Conservation (phyloP, 2,888 invertebrate species). For the Blastobasis lacticolella region DNA sequence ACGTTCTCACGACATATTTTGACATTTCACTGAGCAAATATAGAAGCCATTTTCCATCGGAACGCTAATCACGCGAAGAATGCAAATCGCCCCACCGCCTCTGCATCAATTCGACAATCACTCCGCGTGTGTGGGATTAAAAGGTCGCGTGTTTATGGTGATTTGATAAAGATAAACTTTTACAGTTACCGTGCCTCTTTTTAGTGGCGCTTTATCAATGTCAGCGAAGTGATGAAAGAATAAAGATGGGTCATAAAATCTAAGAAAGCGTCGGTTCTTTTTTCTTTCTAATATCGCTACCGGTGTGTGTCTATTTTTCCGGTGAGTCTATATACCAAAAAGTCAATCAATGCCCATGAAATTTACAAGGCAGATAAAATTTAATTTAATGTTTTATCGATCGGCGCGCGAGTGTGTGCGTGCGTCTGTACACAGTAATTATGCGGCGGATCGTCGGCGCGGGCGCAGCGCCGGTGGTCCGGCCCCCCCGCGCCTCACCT, state of each 20-base stretch:
- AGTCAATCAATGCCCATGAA: slow-evolving; percentile 61
- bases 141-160: slow-evolving; percentile 32
- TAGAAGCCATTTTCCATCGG: slow-evolving; percentile 63
- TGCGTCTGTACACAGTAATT: slow-evolving; percentile 66
- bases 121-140: slow-evolving; percentile 28
- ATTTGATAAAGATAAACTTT: slow-evolving; percentile 36
- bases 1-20: slow-evolving; percentile 67
- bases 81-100: slow-evolving; percentile 34
- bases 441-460: slow-evolving; percentile 63
- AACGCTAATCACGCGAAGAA: slow-evolving; percentile 40
- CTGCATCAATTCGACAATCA: slow-evolving; percentile 24
- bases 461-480: slow-evolving; percentile 69
- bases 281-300: slow-evolving; percentile 40
- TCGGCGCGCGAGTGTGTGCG: slow-evolving; percentile 43
- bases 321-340: slow-evolving; percentile 38
- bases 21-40: slow-evolving; percentile 69
- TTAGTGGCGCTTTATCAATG: slow-evolving; percentile 35
- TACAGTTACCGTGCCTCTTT: slow-evolving; percentile 28
- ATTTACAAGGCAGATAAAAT: slow-evolving; percentile 68
- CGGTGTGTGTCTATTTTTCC: slow-evolving; percentile 30
- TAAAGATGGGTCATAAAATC: slow-evolving; percentile 28
- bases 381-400: slow-evolving; percentile 66
- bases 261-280: slow-evolving; percentile 36
- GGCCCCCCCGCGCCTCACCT: slow-evolving; percentile 41
- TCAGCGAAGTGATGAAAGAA: slow-evolving; percentile 34